Conservation (phyloP, 2,797 vertebrate species). For the Sebastes ruberrimus region DNA sequence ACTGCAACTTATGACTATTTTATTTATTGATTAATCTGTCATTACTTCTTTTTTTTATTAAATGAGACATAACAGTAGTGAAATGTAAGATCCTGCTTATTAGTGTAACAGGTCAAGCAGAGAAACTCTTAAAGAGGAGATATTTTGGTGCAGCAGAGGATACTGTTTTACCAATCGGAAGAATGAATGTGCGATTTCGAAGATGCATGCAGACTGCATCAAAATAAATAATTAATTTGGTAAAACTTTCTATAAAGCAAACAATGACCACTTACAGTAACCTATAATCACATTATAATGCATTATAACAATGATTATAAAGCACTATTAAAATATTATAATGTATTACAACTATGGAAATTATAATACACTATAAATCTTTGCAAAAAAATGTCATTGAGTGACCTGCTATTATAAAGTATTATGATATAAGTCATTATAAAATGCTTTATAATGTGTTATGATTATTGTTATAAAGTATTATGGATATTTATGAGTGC, state of each 20-base stretch:
- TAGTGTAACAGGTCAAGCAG: not conserved
- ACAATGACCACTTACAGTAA: not conserved
- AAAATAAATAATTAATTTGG: not conserved
- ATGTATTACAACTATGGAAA: too few relatives aligned
- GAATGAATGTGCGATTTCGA: not conserved
- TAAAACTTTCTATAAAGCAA: not conserved
- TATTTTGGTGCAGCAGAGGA: not conserved
- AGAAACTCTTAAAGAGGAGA: not conserved
- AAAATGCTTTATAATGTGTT: too few relatives aligned
- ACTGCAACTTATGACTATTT: not conserved
- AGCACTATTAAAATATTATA: too few relatives aligned
- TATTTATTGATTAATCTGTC: not conserved
- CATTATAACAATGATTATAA: too few relatives aligned
- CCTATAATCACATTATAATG: not conserved
- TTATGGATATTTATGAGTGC: fast-evolving
- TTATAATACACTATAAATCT: too few relatives aligned
- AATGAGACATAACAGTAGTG: not conserved
- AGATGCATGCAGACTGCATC: not conserved
- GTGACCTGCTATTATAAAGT: too few relatives aligned
- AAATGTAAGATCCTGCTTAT: not conserved
- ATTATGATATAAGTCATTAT: too few relatives aligned
- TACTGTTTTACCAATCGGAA: not conserved
- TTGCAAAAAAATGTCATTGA: too few relatives aligned
- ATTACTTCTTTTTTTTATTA: not conserved
- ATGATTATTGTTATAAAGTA: too few relatives aligned